phyloP scores from a whole-genome alignment of 1,140 invertebrate species.

The Cydia splendana region DNA sequence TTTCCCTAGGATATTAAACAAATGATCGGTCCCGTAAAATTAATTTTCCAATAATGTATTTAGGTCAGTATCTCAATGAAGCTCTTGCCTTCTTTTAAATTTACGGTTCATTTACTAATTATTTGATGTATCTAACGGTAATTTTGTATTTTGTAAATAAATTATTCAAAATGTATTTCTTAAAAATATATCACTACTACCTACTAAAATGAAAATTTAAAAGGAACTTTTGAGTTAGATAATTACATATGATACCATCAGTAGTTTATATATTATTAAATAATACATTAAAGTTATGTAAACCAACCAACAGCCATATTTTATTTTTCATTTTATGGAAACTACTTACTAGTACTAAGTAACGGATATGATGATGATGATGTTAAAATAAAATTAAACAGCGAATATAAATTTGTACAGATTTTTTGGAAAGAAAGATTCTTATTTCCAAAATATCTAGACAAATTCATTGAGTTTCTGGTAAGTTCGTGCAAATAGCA shows the following conservation, averaged over 20 bases:
- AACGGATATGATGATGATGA: neutral
- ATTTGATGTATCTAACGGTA: neutral
- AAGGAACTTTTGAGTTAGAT: too few relatives aligned
- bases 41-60: slow-evolving; percentile 40
- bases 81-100: neutral
- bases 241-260: neutral
- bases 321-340: neutral
- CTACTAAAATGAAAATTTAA: too few relatives aligned
- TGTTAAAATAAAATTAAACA: neutral
- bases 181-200: too few relatives aligned
- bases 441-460: neutral
- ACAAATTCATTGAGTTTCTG: neutral
- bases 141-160: too few relatives aligned
- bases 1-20: slow-evolving; percentile 48
- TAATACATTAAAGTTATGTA: neutral
- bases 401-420: too few relatives aligned
- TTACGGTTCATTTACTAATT: neutral
- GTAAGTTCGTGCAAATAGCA: neutral
- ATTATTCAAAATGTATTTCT: too few relatives aligned
- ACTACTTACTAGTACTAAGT: neutral
- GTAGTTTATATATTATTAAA: neutral
- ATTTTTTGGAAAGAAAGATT: neutral
- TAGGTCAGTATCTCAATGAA: neutral
- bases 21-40: slow-evolving; percentile 39
- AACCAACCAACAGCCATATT: neutral